These are phyloP conservation scores for Callosobruchus maculatus DNA, from an alignment of 2,888 invertebrate species.

Conservation along the genomic window DNA sequence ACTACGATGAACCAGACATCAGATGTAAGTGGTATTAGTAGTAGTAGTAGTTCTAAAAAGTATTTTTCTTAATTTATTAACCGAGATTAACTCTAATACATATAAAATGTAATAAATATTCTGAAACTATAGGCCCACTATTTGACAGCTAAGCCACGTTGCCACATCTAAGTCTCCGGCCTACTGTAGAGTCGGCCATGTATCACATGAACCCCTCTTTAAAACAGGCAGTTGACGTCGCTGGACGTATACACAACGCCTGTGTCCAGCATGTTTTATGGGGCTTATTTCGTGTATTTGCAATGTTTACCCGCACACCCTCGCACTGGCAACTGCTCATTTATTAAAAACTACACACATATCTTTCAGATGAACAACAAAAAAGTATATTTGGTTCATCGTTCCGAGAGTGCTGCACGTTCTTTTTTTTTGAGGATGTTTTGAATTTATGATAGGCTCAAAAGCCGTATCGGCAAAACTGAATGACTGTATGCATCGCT, in stretches of 20 bases:
- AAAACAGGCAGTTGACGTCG: not conserved
- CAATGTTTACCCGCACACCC: not conserved
- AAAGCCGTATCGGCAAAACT: not conserved
- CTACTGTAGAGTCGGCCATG: no score
- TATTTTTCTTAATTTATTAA: no score
- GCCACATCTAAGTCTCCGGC: no score
- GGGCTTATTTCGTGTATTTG: not conserved
- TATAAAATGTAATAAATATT: no score
- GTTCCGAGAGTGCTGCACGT: not conserved
- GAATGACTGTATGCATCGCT: not conserved
- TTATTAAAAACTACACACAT: not conserved
- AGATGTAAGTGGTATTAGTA: no score
- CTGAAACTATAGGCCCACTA: no score
- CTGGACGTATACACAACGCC: not conserved
- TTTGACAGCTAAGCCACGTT: no score
- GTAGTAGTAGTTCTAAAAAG: no score
- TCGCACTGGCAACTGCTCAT: not conserved
- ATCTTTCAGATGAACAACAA: not conserved
- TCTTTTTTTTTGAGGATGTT: not conserved
- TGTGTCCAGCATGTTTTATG: not conserved
- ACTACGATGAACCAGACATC: no score
- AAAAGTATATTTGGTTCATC: not conserved
- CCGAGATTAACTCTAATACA: no score
- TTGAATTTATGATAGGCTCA: not conserved
- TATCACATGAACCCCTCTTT: not conserved